Percentiles rank a stretch among this genome's conserved stretches.
Evolutionary conservation across 2,888 invertebrate species (phyloP).

Genomic region (Drosophila pullipes): DNA sequence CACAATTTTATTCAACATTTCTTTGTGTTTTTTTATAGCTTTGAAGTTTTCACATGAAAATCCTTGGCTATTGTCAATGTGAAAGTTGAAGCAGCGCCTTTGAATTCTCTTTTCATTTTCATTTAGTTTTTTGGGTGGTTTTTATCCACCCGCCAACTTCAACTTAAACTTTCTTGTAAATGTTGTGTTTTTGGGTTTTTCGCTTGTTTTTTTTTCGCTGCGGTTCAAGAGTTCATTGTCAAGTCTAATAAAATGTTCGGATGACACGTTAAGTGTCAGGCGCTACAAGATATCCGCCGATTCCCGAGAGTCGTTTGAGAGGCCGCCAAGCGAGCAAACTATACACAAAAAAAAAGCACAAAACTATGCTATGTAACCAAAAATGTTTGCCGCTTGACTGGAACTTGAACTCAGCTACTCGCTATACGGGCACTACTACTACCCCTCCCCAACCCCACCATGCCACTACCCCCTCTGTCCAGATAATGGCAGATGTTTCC

Average conservation of each 20-base stretch:
- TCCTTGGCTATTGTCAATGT: slow-evolving; percentile 50
- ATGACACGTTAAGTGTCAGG: slow-evolving; percentile 82
- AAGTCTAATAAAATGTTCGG: slow-evolving; percentile 81
- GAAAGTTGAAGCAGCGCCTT: slow-evolving; percentile 52
- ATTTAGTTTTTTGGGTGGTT: slow-evolving; percentile 18
- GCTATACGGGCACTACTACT: neutral
- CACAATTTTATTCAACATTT: neutral
- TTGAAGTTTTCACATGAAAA: slow-evolving; percentile 23
- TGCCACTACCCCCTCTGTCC: neutral
- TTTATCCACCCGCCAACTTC: slow-evolving; percentile 38
- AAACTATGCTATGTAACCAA: slow-evolving; percentile 36
- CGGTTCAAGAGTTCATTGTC: slow-evolving; percentile 80
- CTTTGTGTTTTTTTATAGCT: neutral
- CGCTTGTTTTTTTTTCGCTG: slow-evolving; percentile 1
- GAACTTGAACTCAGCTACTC: slow-evolving; percentile 46
- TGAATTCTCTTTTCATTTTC: slow-evolving; percentile 23
- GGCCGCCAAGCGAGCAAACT: slow-evolving; percentile 36
- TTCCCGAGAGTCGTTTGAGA: slow-evolving; percentile 47
- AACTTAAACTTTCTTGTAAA: slow-evolving; percentile 32
- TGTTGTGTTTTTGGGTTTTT: slow-evolving; percentile 15
- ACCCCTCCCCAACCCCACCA: neutral
- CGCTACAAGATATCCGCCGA: slow-evolving; percentile 56
- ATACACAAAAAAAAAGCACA: slow-evolving; percentile 5
- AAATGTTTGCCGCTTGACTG: slow-evolving; percentile 57
- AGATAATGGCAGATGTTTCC: slow-evolving; percentile 59